Percentiles rank a stretch among this genome's conserved stretches.
phyloP scores from a whole-genome alignment of 2,797 vertebrate species.

The Oryzias dopingdopingensis region DNA sequence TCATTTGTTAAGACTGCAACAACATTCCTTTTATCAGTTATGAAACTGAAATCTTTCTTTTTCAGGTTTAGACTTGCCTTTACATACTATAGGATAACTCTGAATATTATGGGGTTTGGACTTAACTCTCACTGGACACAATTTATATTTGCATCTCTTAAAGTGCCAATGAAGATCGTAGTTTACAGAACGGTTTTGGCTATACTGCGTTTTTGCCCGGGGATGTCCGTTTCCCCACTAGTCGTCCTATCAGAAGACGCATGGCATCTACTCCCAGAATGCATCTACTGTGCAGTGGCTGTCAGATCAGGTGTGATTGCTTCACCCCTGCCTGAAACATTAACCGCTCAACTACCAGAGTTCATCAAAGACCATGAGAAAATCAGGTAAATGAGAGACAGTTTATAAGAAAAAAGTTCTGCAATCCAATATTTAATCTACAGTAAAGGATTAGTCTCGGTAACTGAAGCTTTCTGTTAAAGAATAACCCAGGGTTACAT shows the following conservation, averaged over 20 bases:
- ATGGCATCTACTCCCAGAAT: slow-evolving; percentile 80
- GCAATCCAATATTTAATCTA: slow-evolving; percentile 24
- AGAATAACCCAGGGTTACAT: slow-evolving; percentile 15
- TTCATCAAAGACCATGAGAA: slow-evolving; percentile 86
- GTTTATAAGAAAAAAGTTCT: slow-evolving; percentile 1
- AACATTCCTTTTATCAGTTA: background rate
- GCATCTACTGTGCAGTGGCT: slow-evolving; percentile 71
- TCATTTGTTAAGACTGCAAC: too few relatives aligned
- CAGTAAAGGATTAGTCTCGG: slow-evolving; percentile 15
- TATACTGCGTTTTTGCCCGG: slow-evolving; percentile 80
- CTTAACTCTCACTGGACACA: slow-evolving; percentile 84
- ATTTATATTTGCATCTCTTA: slow-evolving; percentile 80
- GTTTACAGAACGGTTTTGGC: slow-evolving; percentile 89
- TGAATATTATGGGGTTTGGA: slow-evolving; percentile 84
- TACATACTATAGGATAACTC: slow-evolving; percentile 86
- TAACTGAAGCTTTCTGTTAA: slow-evolving; percentile 1
- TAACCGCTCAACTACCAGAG: slow-evolving; percentile 77
- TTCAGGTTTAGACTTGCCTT: slow-evolving; percentile 87
- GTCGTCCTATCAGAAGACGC: slow-evolving; percentile 80
- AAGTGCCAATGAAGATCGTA: slow-evolving; percentile 84
- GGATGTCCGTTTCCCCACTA: slow-evolving; percentile 85
- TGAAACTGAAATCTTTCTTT: slow-evolving; percentile 1
- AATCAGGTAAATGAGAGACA: slow-evolving; percentile 34
- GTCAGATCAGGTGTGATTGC: slow-evolving; percentile 72
- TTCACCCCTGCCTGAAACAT: slow-evolving; percentile 84